phyloP scores from a whole-genome alignment of 1,140 invertebrate species.

The Drosophila quadrilineata region DNA sequence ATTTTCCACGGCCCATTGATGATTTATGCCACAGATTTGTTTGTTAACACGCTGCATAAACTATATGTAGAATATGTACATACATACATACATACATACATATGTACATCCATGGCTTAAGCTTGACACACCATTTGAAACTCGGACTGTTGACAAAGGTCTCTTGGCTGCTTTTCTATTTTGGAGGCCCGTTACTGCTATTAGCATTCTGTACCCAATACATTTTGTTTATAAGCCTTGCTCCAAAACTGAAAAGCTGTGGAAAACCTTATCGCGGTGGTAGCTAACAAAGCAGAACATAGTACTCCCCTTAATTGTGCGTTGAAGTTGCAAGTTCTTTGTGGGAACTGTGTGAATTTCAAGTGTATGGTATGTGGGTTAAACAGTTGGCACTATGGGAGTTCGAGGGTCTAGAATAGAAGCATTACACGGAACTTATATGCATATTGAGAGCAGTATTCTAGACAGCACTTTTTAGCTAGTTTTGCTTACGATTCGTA shows the following conservation, averaged over 20 bases:
- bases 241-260: slow-evolving; percentile 5
- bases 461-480: neutral
- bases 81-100: slow-evolving; percentile 10
- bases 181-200: slow-evolving; percentile 55
- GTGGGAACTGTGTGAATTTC: slow-evolving; percentile 47
- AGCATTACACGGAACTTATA: neutral
- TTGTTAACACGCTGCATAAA: slow-evolving; percentile 50
- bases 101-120: neutral
- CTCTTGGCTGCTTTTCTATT: neutral
- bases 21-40: slow-evolving; percentile 61
- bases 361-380: slow-evolving; percentile 19
- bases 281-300: slow-evolving; percentile 61
- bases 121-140: slow-evolving; percentile 19
- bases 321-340: neutral
- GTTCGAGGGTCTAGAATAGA: neutral
- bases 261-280: slow-evolving; percentile 35
- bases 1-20: slow-evolving; percentile 42
- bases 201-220: slow-evolving; percentile 71
- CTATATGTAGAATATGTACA: neutral
- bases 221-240: slow-evolving; percentile 49
- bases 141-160: slow-evolving; percentile 20
- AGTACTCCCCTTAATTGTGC: slow-evolving; percentile 19
- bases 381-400: neutral
- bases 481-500: neutral
- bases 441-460: too few relatives aligned